Percentiles rank a stretch among this genome's conserved stretches.
Conservation (phyloP, 2,797 vertebrate genomes). For the Adrianichthys oophorus region DNA sequence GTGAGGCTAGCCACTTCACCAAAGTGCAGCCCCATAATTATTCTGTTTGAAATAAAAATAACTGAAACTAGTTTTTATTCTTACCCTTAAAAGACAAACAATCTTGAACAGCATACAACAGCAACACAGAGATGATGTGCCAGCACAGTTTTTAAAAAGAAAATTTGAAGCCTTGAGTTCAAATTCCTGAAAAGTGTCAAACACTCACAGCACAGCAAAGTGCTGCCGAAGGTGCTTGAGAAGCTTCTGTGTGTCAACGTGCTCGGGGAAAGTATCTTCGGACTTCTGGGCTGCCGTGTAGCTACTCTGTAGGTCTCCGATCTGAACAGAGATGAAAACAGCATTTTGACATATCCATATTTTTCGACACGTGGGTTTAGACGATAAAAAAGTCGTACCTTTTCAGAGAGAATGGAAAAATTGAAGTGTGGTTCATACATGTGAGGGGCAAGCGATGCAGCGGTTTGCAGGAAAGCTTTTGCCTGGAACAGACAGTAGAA, state of each 20-base stretch:
- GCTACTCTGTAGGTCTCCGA: conserved; percentile 96
- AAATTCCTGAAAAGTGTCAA: background rate
- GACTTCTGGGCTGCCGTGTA: conserved; percentile 89
- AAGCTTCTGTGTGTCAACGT: conserved; percentile 92
- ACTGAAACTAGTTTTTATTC: no score
- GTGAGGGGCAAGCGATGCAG: conserved; percentile 88
- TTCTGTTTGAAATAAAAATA: no score
- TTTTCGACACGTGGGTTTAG: background rate
- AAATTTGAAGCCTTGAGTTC: background rate
- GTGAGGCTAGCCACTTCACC: no score
- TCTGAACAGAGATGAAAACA: conserved; percentile 69
- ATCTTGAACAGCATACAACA: no score
- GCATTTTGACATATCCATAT: background rate
- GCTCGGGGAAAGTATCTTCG: conserved; percentile 89
- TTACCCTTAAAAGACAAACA: no score
- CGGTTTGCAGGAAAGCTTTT: conserved; percentile 91
- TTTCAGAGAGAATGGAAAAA: conserved; percentile 88
- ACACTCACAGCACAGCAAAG: conserved; percentile 85
- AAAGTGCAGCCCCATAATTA: no score
- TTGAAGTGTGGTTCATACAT: conserved; percentile 98
- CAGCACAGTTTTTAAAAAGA: conserved; percentile 1
- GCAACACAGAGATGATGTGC: no score
- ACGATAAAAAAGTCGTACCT: conserved; percentile 76
- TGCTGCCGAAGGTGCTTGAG: conserved; percentile 89
- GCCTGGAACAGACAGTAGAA: conserved; percentile 76